Percentiles rank a stretch among this genome's conserved stretches.
These are phyloP conservation scores for Drosophila sordidula DNA, from an alignment of 2,888 invertebrate species.

Conservation along the genomic window DNA sequence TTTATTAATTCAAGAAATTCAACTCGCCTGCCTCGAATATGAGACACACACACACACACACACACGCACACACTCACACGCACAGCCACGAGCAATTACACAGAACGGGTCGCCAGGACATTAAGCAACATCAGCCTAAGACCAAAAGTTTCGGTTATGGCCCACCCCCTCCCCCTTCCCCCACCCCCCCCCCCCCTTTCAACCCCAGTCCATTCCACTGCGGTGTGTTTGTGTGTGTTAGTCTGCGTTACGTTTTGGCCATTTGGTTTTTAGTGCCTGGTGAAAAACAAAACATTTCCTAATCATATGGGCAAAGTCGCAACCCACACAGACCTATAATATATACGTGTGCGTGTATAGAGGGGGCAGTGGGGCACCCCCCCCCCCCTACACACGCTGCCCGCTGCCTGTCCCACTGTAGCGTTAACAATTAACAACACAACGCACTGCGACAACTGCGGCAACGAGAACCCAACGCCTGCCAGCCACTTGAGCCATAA, in stretches of 20 bases:
- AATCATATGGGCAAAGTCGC: constrained; percentile 68
- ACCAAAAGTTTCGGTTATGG: constrained; percentile 48
- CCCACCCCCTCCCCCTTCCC: neutral
- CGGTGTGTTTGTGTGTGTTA: constrained; percentile 16
- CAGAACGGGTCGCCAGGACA: constrained; percentile 65
- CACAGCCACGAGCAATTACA: constrained; percentile 58
- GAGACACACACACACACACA: constrained; percentile 27
- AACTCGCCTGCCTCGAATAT: constrained; percentile 65
- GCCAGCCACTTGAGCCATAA: constrained; percentile 72
- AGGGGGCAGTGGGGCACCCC: neutral
- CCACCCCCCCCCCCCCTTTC: neutral
- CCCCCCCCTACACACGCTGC: too few species aligned
- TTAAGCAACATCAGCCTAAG: constrained; percentile 68
- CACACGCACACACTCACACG: constrained; percentile 15
- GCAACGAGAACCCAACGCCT: constrained; percentile 45
- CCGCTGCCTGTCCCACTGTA: constrained; percentile 17
- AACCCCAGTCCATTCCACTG: constrained; percentile 24
- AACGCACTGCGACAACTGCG: constrained; percentile 63
- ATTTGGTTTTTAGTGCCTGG: constrained; percentile 73
- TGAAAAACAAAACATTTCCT: constrained; percentile 81
- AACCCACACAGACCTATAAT: constrained; percentile 27
- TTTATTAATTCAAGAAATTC: constrained; percentile 80
- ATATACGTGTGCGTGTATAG: neutral
- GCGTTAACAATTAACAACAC: constrained; percentile 71
- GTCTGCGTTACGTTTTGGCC: constrained; percentile 41